These are phyloP conservation scores for Heliconius eleuchia DNA, from an alignment of 1,140 invertebrate species.

Conservation along the genomic window DNA sequence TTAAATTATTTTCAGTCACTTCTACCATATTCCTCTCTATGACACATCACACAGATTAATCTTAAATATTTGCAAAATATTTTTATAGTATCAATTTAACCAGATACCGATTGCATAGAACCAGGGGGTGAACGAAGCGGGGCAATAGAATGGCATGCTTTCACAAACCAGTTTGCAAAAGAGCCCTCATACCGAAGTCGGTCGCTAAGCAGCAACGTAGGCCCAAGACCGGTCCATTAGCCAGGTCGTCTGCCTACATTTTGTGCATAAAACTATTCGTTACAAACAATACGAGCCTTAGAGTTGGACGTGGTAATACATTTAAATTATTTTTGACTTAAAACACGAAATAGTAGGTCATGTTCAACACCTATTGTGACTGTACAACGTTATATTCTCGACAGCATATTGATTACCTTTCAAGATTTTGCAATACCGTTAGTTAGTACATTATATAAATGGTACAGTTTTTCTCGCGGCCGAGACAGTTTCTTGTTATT, in stretches of 20 bases:
- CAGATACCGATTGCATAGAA: constrained; percentile 37
- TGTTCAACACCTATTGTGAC: constrained; percentile 19
- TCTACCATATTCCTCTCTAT: not conserved
- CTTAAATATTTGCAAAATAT: not conserved
- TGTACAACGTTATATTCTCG: constrained; percentile 9
- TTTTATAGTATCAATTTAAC: constrained; percentile 11
- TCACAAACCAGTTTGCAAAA: constrained; percentile 66
- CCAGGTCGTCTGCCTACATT: constrained; percentile 48
- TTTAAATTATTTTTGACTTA: constrained; percentile 2
- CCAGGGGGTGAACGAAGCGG: constrained; percentile 40
- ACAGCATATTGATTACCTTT: constrained; percentile 7
- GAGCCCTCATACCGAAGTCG: constrained; percentile 57
- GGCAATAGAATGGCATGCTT: constrained; percentile 41
- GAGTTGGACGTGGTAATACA: not conserved
- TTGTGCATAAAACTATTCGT: constrained; percentile 35
- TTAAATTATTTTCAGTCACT: not conserved
- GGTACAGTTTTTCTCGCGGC: constrained; percentile 2
- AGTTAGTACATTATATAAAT: constrained; percentile 13
- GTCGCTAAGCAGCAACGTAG: constrained; percentile 46
- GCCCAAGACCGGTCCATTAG: constrained; percentile 49
- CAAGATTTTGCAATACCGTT: constrained; percentile 19
- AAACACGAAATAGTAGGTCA: constrained; percentile 12
- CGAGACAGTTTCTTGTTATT: not conserved
- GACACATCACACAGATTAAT: no score
- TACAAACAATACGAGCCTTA: constrained; percentile 10